These are phyloP conservation scores for Ectropis grisescens DNA, from an alignment of 1,140 invertebrate genomes.

Conservation along the genomic window DNA sequence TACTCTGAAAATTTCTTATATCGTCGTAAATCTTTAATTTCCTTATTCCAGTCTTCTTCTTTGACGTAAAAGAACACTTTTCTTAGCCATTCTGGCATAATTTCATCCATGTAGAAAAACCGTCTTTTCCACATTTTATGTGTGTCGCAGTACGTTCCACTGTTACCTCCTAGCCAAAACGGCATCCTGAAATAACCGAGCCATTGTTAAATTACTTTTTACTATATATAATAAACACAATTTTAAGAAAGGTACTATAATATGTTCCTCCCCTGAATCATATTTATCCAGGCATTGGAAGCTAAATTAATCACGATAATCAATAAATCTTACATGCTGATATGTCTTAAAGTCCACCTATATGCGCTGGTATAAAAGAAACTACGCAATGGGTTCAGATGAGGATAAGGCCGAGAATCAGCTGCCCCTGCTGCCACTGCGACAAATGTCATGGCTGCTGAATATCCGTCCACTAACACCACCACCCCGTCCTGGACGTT, in stretches of 20 bases:
- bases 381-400: conserved; percentile 29
- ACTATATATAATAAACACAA: too few relatives aligned
- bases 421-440: conserved; percentile 21
- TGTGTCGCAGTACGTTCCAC: conserved; percentile 30
- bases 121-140: conserved; percentile 37
- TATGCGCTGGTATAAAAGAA: conserved; percentile 41
- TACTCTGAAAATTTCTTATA: conserved; percentile 36
- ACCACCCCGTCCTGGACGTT: conserved; percentile 25
- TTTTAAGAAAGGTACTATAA: neutral
- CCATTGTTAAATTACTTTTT: too few relatives aligned
- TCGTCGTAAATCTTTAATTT: conserved; percentile 28
- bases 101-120: conserved; percentile 44
- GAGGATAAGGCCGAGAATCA: conserved; percentile 18
- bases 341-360: conserved; percentile 38
- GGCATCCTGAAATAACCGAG: conserved; percentile 24
- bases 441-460: conserved; percentile 26
- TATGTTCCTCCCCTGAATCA: neutral
- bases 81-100: conserved; percentile 35
- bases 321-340: conserved; percentile 35
- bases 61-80: conserved; percentile 27
- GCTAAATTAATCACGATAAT: neutral
- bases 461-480: conserved; percentile 31
- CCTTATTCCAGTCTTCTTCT: conserved; percentile 33
- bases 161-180: conserved; percentile 31
- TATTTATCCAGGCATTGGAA: neutral